Percentiles rank a stretch among this genome's conserved stretches.
phyloP scores from a whole-genome alignment of 2,113 vertebrate genomes.

The Peucedramus taeniatus region DNA sequence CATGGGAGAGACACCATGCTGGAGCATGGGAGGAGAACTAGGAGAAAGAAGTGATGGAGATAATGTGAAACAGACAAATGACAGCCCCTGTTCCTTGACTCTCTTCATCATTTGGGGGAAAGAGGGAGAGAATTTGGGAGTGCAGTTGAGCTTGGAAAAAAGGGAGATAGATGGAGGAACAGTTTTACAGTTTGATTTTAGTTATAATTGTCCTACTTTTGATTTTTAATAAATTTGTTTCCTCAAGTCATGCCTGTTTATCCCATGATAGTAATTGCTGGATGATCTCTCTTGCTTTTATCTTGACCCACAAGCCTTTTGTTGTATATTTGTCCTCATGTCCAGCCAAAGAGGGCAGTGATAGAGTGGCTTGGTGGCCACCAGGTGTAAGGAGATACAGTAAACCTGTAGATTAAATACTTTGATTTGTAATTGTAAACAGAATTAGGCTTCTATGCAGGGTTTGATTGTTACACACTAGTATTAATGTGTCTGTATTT shows the following conservation, averaged over 20 bases:
- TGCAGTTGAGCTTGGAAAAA: not conserved
- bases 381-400: not conserved
- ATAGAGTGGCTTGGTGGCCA: not conserved
- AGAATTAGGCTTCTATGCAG: not conserved
- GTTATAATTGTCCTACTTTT: not conserved
- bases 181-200: not conserved
- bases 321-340: not conserved
- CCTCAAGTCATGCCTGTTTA: not conserved
- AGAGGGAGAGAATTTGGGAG: not conserved
- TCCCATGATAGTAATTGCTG: not conserved
- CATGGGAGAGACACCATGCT: accelerated
- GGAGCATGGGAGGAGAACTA: not conserved
- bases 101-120: accelerated
- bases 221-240: not conserved
- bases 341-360: not conserved
- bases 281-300: not conserved
- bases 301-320: accelerated
- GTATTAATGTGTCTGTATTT: not conserved
- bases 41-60: not conserved
- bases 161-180: not conserved
- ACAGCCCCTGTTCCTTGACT: accelerated
- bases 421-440: not conserved
- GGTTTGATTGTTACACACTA: not conserved
- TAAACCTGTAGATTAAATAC: not conserved
- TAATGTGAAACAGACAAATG: not conserved